Conservation (phyloP, 2,113 vertebrate species). For the Vireo altiloquus region DNA sequence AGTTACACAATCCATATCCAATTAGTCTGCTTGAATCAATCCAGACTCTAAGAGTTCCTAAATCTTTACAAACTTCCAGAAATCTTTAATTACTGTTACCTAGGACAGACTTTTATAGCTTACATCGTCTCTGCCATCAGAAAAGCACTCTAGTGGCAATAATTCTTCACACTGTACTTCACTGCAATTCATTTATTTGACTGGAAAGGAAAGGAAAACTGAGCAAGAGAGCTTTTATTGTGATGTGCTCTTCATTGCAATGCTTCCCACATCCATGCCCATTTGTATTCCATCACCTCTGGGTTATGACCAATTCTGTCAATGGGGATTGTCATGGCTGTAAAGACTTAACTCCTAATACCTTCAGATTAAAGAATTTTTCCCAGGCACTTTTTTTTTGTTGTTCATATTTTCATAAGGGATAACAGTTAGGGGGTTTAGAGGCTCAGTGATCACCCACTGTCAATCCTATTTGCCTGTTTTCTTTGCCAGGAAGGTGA, state of each 20-base stretch:
- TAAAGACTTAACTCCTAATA: constrained; percentile 46
- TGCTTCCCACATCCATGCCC: constrained; percentile 1
- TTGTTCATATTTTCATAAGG: neutral
- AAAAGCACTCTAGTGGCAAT: constrained; percentile 28
- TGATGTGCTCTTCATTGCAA: neutral
- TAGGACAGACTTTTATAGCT: constrained; percentile 9
- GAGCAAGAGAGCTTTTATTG: constrained; percentile 27
- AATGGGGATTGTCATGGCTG: constrained; percentile 10
- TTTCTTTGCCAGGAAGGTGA: neutral
- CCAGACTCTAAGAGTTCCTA: neutral
- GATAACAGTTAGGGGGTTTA: neutral
- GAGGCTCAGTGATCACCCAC: neutral
- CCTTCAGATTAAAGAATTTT: constrained; percentile 41
- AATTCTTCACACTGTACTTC: constrained; percentile 36
- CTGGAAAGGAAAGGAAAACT: constrained; percentile 25
- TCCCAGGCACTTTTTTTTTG: neutral
- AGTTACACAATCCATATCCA: neutral
- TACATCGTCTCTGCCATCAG: neutral
- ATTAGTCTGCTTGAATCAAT: neutral
- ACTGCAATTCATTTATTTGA: constrained; percentile 40
- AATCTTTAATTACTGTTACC: constrained; percentile 13
- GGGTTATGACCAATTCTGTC: constrained; percentile 21
- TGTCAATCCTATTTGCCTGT: constrained; percentile 5
- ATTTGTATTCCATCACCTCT: constrained; percentile 28
- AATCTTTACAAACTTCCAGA: constrained; percentile 10